A percentile compares a stretch with the other conserved stretches of the same genome.
These are phyloP conservation scores for Dasysyrphus tricinctus DNA, from an alignment of 2,888 invertebrate genomes.

Conservation along the genomic window DNA sequence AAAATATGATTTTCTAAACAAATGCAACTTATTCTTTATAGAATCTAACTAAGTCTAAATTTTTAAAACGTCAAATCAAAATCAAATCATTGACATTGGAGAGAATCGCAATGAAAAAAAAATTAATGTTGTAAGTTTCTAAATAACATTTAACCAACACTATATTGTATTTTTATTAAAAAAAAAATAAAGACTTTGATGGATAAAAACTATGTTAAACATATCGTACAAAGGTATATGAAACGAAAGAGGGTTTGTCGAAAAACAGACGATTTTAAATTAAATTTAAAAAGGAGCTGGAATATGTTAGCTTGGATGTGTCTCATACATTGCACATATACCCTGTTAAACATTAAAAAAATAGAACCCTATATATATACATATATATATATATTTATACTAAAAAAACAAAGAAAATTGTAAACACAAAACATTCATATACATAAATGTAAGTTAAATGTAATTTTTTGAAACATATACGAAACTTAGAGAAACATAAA, in stretches of 20 bases:
- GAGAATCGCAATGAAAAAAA: conserved; percentile 36
- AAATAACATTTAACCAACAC: conserved; percentile 51
- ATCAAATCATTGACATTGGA: conserved; percentile 38
- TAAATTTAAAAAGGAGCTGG: conserved; percentile 40
- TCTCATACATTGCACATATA: conserved; percentile 74
- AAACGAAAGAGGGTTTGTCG: conserved; percentile 54
- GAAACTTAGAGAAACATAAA: conserved; percentile 63
- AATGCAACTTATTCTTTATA: conserved; percentile 6
- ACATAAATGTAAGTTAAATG: conserved; percentile 74
- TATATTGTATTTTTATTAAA: conserved; percentile 54
- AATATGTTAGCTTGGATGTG: conserved; percentile 54
- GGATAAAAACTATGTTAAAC: conserved; percentile 80
- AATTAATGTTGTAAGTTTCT: conserved; percentile 53
- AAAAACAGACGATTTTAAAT: conserved; percentile 21
- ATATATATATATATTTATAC: conserved; percentile 71
- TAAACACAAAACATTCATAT: conserved; percentile 71
- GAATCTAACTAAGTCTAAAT: conserved; percentile 1
- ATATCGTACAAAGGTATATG: conserved; percentile 81
- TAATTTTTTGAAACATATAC: conserved; percentile 75
- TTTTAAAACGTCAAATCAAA: conserved; percentile 42
- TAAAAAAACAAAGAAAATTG: conserved; percentile 36
- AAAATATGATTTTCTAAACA: conserved; percentile 3
- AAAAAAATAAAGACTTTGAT: conserved; percentile 72
- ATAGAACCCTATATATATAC: conserved; percentile 59
- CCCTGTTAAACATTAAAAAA: conserved; percentile 65